These are phyloP conservation scores for Rhodeus uyekii DNA, from an alignment of 2,797 vertebrate species.

Conservation along the genomic window DNA sequence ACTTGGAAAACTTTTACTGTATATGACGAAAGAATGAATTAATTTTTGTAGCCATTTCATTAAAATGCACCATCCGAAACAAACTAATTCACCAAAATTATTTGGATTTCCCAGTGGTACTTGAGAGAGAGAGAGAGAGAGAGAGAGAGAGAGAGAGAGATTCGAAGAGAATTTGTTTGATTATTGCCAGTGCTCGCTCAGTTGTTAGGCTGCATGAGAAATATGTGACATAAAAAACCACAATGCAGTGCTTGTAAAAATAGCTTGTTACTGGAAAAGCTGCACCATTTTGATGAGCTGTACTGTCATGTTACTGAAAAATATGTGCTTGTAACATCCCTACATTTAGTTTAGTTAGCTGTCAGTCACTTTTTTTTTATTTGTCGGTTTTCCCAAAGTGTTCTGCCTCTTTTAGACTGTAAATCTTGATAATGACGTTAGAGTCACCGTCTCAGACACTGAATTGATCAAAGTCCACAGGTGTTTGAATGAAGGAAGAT, in stretches of 20 bases:
- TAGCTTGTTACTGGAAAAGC: slow-evolving; percentile 17
- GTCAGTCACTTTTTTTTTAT: slow-evolving; percentile 25
- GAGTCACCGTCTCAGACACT: neutral
- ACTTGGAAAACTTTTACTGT: no score
- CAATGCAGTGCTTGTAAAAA: slow-evolving; percentile 8
- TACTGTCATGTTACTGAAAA: neutral
- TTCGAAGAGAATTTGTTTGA: slow-evolving; percentile 3
- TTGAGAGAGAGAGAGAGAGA: neutral
- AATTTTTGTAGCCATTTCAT: neutral
- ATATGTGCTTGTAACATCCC: neutral
- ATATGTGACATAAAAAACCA: slow-evolving; percentile 24
- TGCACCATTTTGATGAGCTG: neutral
- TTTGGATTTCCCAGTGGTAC: neutral
- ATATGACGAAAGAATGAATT: slow-evolving; percentile 1
- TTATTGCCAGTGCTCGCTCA: neutral
- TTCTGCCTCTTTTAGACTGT: slow-evolving; percentile 15
- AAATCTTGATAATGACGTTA: slow-evolving; percentile 11
- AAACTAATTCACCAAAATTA: slow-evolving; percentile 1
- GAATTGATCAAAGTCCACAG: slow-evolving; percentile 20
- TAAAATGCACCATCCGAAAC: neutral
- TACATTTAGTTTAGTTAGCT: slow-evolving; percentile 5
- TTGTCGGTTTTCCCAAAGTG: neutral
- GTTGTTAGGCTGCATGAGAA: neutral
- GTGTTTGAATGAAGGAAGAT: slow-evolving; percentile 8
- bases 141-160: neutral